Evolutionary conservation across 2,797 vertebrate species (phyloP), one percentile per base, ranked within the genome.

Genomic region (Argya squamiceps): DNA sequence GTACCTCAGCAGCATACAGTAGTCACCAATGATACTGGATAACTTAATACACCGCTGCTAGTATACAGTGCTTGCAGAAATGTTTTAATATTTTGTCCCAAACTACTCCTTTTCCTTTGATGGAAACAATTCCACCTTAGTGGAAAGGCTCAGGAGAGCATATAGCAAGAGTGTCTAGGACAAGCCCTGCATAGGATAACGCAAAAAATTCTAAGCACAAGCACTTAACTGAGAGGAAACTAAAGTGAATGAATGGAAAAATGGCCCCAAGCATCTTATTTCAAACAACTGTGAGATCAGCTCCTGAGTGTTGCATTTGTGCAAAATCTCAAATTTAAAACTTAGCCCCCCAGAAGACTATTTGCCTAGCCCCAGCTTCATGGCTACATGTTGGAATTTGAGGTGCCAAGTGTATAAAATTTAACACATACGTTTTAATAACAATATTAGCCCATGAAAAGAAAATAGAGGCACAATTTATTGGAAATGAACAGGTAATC

Each of bases 361-460:
- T 56, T 65, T 91, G 5, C 17, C 49, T 37, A 55, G 23, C 10
- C 58, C 32, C n/a, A 75, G 36, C 16, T 88, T 67, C 92, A 56
- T 71, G 59, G 41, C 22, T 87, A 27, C 22, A 71, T 36, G 49
- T 64, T 92, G 94, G 59, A 88, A 80, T 64, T 77, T 79, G 92
- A 91, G 47, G n/a, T 39, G 52, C 23, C 24, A 34, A 22, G 14
- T 32, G 29, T 76, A 81, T 95, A 90, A 87, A 50, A 62, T 94
- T 89, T 94, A 95, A 92, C 55, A 74, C 19, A 60, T 32, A 58
- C 4, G 53, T 92, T 96, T 94, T 58, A 96, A 96, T 89, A 94
- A 69, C 63, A 96, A 67, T 69, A 63, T 59, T 82, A 78, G n/a
- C 34, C 60, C 10, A 30, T 75, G 27, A 75, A 84, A 95, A 85